Base-by-base conservation (phyloP, 2,797 vertebrate genomes). In the Sebastes oblongus region DNA sequence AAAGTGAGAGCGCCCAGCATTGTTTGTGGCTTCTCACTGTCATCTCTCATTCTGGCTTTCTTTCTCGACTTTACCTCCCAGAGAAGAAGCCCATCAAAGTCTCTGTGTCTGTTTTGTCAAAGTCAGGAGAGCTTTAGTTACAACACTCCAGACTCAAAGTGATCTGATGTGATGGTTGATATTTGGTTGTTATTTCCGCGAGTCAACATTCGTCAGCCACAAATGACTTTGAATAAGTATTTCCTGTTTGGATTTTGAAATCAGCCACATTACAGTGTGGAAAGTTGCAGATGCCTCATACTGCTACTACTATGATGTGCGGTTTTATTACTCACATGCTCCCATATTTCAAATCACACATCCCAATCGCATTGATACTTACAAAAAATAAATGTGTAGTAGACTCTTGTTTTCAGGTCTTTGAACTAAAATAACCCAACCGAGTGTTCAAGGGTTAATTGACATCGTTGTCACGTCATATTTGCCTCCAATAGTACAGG, bases 21-120 rank as follows among this genome's bases (percentile, higher is more conserved):
- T 72, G 64, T 81, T 67, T 94, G 93, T 68, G 90, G 93, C 92
- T 92, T 92, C 64, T 90, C 76, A 65, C 25, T 69, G 78, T 72
- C 71, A 70, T 70, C 73, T 87, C 79, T 84, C 68, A 62, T 77
- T 89, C 65, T 84, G 71, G 75, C 64, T 89, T 90, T 81, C 69
- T 76, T 75, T 71, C 54, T 71, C 29, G 5, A 72, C 64, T 72
- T 67, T 68, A 62, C 74, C 34, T 83, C 55, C 20, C 72, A 24
- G 64, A 68, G 64, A 77, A 76, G 66, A 68, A 85, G 27, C 18
- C n/a, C 50, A 56, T 74, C 46, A 74, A 52, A 68, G 68, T 52
- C 20, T 65, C 1, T 54, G 29, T 22, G 55, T 65, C 9, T 65
- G 50, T 56, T 75, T 24, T n/a, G 30, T 76, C 18, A 46, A 25